A percentile compares a stretch with the other conserved stretches of the same genome.
Conservation (phyloP, 1,140 invertebrate genomes). For the Nymphalis io region DNA sequence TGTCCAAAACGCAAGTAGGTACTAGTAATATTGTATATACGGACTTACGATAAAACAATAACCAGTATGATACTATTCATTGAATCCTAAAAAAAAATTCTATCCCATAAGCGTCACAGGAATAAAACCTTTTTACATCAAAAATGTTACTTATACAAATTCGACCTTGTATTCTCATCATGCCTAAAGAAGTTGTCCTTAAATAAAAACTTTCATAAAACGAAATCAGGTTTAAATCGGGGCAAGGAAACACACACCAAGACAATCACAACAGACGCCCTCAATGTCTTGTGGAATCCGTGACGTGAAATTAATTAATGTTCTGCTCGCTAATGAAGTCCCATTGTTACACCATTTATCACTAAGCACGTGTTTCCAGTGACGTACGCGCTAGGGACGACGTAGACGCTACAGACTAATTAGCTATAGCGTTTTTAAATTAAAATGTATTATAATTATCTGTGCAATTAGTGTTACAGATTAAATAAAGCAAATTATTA, state of each 20-base stretch:
- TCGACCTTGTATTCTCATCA: no score
- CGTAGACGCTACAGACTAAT: not conserved
- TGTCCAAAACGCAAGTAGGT: no score
- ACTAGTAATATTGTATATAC: no score
- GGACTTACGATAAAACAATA: no score
- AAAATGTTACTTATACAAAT: no score
- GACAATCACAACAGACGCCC: slow-evolving; percentile 8
- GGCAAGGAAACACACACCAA: not conserved
- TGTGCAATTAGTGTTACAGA: not conserved
- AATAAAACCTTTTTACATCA: no score
- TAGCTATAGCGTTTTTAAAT: not conserved
- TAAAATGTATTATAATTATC: no score
- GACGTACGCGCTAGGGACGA: not conserved
- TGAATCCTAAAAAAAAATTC: no score
- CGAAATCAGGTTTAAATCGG: not conserved
- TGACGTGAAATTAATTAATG: slow-evolving; percentile 57
- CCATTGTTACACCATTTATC: slow-evolving; percentile 54
- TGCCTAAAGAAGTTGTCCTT: no score
- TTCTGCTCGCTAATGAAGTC: slow-evolving; percentile 54
- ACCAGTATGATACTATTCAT: no score
- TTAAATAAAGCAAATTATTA: not conserved
- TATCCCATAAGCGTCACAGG: no score
- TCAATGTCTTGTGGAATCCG: slow-evolving; percentile 15
- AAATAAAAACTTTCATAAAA: slow-evolving; percentile 1
- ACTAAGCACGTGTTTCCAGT: slow-evolving; percentile 42